These are phyloP conservation scores for Pelobates fuscus DNA, from an alignment of 2,113 vertebrate species.

Conservation along the genomic window DNA sequence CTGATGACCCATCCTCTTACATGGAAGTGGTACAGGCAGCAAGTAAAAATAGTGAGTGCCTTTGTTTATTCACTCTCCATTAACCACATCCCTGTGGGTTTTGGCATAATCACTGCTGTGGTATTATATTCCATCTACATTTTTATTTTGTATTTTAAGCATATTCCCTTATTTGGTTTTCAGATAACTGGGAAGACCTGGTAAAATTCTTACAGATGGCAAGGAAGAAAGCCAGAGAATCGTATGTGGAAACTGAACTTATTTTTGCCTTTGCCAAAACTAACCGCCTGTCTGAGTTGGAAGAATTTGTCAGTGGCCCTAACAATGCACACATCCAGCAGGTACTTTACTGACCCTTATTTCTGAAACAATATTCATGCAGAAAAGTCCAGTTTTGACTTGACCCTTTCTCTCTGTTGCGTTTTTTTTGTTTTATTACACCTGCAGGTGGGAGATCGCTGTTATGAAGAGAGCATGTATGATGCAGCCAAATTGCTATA, in stretches of 20 bases:
- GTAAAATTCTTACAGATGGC: constrained; percentile 95
- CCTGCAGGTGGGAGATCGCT: constrained; percentile 85
- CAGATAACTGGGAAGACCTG: constrained; percentile 92
- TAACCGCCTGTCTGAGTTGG: constrained; percentile 83
- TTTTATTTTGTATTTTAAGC: neutral
- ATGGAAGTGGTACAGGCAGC: constrained; percentile 87
- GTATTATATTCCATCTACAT: neutral
- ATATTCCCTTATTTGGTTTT: constrained; percentile 24
- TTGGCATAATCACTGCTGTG: too few relatives aligned
- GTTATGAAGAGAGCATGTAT: constrained; percentile 86
- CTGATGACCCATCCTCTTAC: constrained; percentile 83
- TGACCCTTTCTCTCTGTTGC: too few relatives aligned
- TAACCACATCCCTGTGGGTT: too few relatives aligned
- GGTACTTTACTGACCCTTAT: constrained; percentile 59
- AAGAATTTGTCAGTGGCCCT: constrained; percentile 87
- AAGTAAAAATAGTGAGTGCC: constrained; percentile 77
- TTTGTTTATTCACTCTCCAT: neutral
- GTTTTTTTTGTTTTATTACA: neutral
- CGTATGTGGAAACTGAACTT: constrained; percentile 88
- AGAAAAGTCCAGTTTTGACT: too few relatives aligned
- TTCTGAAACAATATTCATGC: neutral
- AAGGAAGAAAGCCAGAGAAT: constrained; percentile 83
- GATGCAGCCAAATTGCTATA: constrained; percentile 87
- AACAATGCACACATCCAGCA: constrained; percentile 93
- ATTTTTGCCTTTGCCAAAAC: constrained; percentile 93